Conservation (phyloP, 2,113 vertebrate species). For the Protobothrops mucrosquamatus region DNA sequence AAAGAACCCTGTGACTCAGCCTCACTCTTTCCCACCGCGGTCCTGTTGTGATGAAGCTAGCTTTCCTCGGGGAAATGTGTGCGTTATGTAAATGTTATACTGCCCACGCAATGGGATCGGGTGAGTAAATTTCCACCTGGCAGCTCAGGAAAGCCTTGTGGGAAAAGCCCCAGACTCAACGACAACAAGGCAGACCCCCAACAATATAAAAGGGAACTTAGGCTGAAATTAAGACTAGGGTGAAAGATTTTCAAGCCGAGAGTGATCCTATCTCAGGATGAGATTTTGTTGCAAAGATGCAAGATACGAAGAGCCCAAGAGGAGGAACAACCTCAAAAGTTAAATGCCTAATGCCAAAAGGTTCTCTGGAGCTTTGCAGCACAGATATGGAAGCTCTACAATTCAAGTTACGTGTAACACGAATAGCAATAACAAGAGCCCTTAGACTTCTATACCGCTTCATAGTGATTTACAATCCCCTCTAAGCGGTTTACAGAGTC, state of each 20-base stretch:
- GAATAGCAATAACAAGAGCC: too few species aligned
- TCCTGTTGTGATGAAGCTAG: not conserved
- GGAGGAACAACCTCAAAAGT: not conserved
- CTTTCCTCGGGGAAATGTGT: not conserved
- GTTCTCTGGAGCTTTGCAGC: not conserved
- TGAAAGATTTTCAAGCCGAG: not conserved
- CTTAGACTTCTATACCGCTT: too few species aligned
- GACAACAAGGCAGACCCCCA: not conserved
- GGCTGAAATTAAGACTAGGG: not conserved
- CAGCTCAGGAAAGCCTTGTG: not conserved
- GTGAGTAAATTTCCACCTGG: not conserved
- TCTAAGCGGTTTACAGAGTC: too few species aligned
- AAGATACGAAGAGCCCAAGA: not conserved
- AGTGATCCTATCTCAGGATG: not conserved
- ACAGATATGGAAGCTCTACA: too few species aligned
- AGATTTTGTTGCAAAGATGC: not conserved
- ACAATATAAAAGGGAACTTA: not conserved
- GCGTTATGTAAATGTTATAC: not conserved
- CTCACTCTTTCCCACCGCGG: not conserved
- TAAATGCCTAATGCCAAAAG: not conserved
- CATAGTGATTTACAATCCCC: too few species aligned
- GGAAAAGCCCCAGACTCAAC: not conserved
- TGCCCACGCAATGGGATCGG: not conserved
- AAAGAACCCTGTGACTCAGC: not conserved
- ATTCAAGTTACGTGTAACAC: too few species aligned